Percentiles rank a stretch among this genome's conserved stretches.
Conservation (phyloP, 1,140 invertebrate species). For the Ericerus pela region DNA sequence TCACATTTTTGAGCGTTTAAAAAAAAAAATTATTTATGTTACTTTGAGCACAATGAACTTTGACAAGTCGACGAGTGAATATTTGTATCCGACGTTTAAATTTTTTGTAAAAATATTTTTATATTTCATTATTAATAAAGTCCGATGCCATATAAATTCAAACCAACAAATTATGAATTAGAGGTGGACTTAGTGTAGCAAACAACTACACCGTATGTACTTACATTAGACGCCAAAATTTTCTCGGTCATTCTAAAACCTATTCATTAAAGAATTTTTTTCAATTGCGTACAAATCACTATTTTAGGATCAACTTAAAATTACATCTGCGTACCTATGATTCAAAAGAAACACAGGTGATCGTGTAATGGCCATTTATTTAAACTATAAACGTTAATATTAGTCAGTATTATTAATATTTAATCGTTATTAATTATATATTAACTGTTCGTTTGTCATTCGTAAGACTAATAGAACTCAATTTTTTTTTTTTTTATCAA, state of each 20-base stretch:
- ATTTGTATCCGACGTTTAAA: too few relatives aligned
- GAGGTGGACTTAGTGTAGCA: neutral
- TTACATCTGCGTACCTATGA: neutral
- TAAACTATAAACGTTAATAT: neutral
- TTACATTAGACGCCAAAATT: too few relatives aligned
- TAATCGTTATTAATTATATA: conserved; percentile 3
- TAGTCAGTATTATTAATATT: conserved; percentile 5
- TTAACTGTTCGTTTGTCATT: neutral
- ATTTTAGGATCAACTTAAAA: neutral
- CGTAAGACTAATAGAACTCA: neutral
- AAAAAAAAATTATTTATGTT: too few relatives aligned
- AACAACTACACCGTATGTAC: neutral
- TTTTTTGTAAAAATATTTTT: too few relatives aligned
- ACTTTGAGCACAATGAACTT: too few relatives aligned
- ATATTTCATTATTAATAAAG: too few relatives aligned
- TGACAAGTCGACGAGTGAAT: too few relatives aligned
- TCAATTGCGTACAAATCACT: neutral
- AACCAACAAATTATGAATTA: too few relatives aligned
- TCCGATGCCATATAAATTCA: too few relatives aligned
- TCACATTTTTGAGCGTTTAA: too few relatives aligned
- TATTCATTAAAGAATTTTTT: neutral
- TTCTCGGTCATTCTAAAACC: neutral
- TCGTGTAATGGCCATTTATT: conserved; percentile 2
- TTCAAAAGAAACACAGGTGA: conserved; percentile 3
- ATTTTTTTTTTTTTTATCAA: neutral